These are phyloP conservation scores for Onthophagus sagittarius DNA, from an alignment of 2,888 invertebrate species.

Conservation along the genomic window DNA sequence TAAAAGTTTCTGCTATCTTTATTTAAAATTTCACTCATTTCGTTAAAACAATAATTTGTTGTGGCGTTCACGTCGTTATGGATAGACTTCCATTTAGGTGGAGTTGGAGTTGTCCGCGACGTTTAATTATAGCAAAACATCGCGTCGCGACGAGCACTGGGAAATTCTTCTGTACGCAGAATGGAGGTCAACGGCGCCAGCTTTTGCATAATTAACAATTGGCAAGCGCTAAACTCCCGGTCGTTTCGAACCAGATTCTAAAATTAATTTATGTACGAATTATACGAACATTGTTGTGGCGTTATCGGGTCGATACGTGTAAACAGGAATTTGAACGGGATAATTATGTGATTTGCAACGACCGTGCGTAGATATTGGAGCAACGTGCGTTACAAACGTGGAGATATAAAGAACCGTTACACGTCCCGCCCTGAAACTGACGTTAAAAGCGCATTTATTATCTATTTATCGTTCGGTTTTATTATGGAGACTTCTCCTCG, in stretches of 20 bases:
- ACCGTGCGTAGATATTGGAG: not conserved
- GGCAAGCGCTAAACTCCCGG: not conserved
- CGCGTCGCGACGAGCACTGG: conserved; percentile 1
- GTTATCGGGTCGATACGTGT: not conserved
- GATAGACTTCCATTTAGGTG: not conserved
- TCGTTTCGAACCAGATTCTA: not conserved
- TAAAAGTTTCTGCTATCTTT: too few relatives aligned
- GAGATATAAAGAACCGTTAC: not conserved
- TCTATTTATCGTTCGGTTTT: not conserved
- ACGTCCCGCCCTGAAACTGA: not conserved
- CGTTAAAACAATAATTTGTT: not conserved
- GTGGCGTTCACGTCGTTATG: not conserved
- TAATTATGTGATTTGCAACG: not conserved
- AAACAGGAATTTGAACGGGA: not conserved
- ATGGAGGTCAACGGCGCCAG: conserved; percentile 7
- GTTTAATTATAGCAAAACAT: conserved; percentile 6
- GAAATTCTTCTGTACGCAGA: not conserved
- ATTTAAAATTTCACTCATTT: too few relatives aligned
- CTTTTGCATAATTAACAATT: conserved; percentile 9
- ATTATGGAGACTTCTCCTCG: not conserved
- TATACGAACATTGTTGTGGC: not conserved
- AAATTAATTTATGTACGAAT: not conserved
- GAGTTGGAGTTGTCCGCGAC: not conserved
- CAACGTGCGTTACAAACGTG: not conserved
- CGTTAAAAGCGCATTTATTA: not conserved